Conservation (phyloP, 1,140 invertebrate species). For the Lethrus apterus region DNA sequence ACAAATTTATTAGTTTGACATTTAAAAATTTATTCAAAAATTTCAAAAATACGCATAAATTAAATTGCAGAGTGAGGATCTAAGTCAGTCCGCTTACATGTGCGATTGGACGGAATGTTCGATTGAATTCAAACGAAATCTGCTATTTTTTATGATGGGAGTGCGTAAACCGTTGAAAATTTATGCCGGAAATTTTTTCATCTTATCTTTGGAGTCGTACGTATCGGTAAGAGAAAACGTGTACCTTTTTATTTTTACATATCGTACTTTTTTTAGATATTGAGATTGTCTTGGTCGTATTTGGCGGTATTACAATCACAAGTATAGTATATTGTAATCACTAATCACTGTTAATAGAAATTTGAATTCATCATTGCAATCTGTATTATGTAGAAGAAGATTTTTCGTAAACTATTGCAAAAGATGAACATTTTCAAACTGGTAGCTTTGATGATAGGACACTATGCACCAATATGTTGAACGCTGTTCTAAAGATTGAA, state of each 20-base stretch:
- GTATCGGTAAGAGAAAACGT: not conserved
- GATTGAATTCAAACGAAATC: constrained; percentile 3
- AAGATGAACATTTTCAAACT: no score
- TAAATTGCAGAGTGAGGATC: constrained; percentile 3
- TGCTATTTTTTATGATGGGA: constrained; percentile 3
- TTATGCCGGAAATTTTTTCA: constrained; percentile 11
- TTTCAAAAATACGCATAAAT: no score
- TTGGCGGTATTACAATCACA: constrained; percentile 5
- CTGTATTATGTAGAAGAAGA: not conserved
- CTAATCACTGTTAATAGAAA: no score
- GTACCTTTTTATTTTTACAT: not conserved
- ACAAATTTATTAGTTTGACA: no score
- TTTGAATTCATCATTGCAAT: no score
- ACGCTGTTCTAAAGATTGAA: no score
- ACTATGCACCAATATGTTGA: no score
- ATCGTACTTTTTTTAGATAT: constrained; percentile 9
- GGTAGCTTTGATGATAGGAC: no score
- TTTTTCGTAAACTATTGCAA: not conserved
- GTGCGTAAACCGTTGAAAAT: constrained; percentile 2
- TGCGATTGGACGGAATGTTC: constrained; percentile 1
- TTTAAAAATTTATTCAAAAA: no score
- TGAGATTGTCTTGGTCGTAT: constrained; percentile 13
- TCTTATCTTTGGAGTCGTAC: constrained; percentile 8
- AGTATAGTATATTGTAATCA: no score
- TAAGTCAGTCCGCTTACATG: constrained; percentile 1